Percentiles rank a stretch among this genome's conserved stretches.
Evolutionary conservation across 2,888 invertebrate species (phyloP).

Genomic region (Stenchaetothrips biformis): DNA sequence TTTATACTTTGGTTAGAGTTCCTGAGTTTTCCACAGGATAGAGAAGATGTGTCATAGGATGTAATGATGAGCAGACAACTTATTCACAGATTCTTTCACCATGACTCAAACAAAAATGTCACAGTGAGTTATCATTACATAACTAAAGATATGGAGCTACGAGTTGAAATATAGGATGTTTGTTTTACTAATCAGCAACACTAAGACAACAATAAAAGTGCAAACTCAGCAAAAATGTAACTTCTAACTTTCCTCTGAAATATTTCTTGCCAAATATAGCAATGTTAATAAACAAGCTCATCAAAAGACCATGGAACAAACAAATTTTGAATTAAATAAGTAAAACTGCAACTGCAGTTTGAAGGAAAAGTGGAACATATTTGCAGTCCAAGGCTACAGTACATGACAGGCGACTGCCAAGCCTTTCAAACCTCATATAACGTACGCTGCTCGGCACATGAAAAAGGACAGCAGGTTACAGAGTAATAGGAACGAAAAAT

Average conservation of each 20-base stretch:
- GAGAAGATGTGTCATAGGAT: not conserved
- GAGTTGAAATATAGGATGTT: not conserved
- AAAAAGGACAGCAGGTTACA: not conserved
- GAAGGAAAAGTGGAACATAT: no score
- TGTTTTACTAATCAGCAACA: not conserved
- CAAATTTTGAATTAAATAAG: not conserved
- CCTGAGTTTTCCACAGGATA: not conserved
- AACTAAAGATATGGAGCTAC: not conserved
- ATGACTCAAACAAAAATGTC: not conserved
- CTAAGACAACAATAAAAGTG: not conserved
- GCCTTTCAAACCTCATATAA: no score
- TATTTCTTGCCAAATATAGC: no score
- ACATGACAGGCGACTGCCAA: no score
- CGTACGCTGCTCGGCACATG: no score
- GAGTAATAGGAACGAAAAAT: not conserved
- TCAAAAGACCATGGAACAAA: not conserved
- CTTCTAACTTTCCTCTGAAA: not conserved
- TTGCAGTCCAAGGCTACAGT: no score
- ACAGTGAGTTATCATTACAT: not conserved
- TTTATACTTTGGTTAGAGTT: not conserved
- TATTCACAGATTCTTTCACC: not conserved
- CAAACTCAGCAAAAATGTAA: not conserved
- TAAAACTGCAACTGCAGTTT: not conserved
- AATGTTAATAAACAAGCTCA: not conserved
- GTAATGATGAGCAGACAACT: not conserved